Evolutionary conservation across 64 coral and sea anemone species (phyloP).

Genomic region (Orbicella faveolata): DNA sequence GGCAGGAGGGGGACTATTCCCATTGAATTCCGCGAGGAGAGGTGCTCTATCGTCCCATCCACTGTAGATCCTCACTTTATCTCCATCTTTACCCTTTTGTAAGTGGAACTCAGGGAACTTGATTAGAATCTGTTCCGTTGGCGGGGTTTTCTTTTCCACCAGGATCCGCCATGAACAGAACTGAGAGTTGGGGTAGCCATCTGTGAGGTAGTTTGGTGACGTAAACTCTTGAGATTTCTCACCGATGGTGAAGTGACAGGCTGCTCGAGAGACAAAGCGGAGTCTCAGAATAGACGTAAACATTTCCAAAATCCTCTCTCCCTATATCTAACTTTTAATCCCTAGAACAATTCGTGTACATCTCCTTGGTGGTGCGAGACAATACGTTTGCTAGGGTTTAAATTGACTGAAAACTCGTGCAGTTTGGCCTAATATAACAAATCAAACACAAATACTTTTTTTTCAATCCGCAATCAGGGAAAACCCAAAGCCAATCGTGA

Average conservation of each 20-base stretch:
- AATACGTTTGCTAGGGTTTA: too few species aligned
- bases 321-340: too few species aligned
- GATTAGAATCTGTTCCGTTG: conserved; percentile 6
- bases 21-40: conserved; percentile 1
- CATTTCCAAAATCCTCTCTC: too few species aligned
- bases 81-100: background rate
- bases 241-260: conserved; percentile 34
- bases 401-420: too few species aligned
- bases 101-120: conserved; percentile 25
- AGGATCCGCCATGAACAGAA: conserved; percentile 18
- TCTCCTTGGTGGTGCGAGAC: too few species aligned
- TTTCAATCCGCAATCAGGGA: too few species aligned
- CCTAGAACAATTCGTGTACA: too few species aligned
- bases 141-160: background rate
- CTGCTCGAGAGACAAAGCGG: background rate
- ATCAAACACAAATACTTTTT: too few species aligned
- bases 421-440: too few species aligned
- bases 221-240: conserved; percentile 18
- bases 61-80: background rate
- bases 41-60: background rate
- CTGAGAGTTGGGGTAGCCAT: conserved; percentile 17
- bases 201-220: background rate
- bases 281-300: background rate
- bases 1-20: background rate
- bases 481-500: too few species aligned